A percentile compares a stretch with the other conserved stretches of the same genome.
Evolutionary conservation across 2,113 vertebrate genomes (phyloP).

Genomic region (Mus pahari): DNA sequence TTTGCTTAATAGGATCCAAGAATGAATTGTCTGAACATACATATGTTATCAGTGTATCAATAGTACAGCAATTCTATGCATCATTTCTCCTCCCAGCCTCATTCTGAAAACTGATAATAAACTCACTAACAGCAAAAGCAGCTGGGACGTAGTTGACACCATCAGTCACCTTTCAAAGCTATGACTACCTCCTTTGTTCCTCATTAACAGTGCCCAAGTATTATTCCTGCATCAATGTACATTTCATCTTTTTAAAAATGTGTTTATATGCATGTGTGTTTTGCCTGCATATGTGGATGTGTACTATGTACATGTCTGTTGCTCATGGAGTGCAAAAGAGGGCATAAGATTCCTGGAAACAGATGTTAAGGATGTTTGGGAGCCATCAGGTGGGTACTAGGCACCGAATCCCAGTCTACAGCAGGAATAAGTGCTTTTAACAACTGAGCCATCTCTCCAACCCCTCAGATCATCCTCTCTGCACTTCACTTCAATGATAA

Average conservation of each 20-base stretch:
- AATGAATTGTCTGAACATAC: background rate
- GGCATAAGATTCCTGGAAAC: background rate
- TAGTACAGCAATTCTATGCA: background rate
- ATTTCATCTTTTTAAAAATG: background rate
- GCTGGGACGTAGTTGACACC: background rate
- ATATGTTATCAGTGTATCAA: background rate
- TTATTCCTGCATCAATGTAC: background rate
- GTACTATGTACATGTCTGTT: background rate
- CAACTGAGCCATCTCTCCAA: background rate
- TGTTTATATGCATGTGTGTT: background rate
- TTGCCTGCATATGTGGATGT: background rate
- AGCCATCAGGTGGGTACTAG: background rate
- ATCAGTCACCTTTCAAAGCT: background rate
- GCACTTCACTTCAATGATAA: background rate
- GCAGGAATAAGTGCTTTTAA: background rate
- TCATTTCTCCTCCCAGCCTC: background rate
- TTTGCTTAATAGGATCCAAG: constrained; percentile 41
- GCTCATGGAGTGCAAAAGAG: background rate
- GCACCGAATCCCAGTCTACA: background rate
- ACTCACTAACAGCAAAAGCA: background rate
- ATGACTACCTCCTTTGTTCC: background rate
- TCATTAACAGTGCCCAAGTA: background rate
- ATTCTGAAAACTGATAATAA: background rate
- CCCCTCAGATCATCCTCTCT: background rate
- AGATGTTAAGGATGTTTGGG: background rate